phyloP scores from a whole-genome alignment of 2,888 invertebrate genomes.

The Theretra japonica region DNA sequence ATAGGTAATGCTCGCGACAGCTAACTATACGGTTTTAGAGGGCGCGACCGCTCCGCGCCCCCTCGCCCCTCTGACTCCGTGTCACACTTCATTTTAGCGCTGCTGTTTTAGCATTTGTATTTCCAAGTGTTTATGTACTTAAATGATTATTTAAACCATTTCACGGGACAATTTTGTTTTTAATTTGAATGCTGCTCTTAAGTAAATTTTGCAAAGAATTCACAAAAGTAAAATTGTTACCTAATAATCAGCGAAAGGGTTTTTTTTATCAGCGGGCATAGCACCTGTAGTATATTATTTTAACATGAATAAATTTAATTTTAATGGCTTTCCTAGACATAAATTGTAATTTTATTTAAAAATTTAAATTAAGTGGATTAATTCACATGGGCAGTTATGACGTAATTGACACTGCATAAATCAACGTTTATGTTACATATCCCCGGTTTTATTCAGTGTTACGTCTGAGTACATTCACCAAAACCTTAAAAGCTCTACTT shows the following conservation, averaged over 20 bases:
- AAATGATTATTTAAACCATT: background rate
- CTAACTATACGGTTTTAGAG: conserved; percentile 33
- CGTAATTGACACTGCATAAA: background rate
- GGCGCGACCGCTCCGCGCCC: conserved; percentile 20
- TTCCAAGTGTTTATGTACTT: conserved; percentile 18
- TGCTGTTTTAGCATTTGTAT: conserved; percentile 12
- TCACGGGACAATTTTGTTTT: background rate
- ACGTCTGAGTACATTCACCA: background rate
- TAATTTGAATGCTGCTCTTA: background rate
- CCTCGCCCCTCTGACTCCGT: background rate
- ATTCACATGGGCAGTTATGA: too few relatives aligned
- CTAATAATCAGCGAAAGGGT: too few relatives aligned
- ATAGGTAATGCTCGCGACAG: conserved; percentile 34
- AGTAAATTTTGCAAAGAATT: background rate
- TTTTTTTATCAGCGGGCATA: too few relatives aligned
- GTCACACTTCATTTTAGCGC: conserved; percentile 12
- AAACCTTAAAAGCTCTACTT: background rate
- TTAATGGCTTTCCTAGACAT: too few relatives aligned
- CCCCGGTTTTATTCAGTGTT: background rate
- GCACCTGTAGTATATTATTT: too few relatives aligned
- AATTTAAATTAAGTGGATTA: too few relatives aligned
- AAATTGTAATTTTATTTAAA: too few relatives aligned
- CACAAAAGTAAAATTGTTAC: background rate
- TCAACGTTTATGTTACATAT: background rate
- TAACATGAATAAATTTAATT: too few relatives aligned